Conservation (phyloP, 2,888 invertebrate species). For the Diloba caeruleocephala region DNA sequence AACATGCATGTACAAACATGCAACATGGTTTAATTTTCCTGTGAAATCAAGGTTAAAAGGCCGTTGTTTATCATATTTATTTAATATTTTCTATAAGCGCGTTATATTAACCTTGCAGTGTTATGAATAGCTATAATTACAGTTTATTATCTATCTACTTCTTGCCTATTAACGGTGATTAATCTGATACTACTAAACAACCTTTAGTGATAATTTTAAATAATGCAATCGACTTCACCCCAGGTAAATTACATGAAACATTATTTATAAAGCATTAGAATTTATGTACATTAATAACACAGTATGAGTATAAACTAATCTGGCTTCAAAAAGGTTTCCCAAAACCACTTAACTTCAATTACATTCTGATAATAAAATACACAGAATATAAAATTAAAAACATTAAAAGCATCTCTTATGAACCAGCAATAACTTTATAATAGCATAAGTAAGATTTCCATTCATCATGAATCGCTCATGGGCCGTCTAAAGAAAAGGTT, state of each 20-base stretch:
- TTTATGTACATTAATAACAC: conserved; percentile 44
- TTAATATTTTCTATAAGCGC: conserved; percentile 10
- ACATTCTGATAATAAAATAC: conserved; percentile 42
- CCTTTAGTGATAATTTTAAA: conserved; percentile 34
- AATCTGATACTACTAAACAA: conserved; percentile 28
- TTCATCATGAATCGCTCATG: conserved; percentile 83
- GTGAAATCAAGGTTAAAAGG: conserved; percentile 4
- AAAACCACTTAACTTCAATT: conserved; percentile 45
- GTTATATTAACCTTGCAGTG: conserved; percentile 32
- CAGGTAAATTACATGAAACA: conserved; percentile 21
- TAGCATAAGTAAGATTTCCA: conserved; percentile 74
- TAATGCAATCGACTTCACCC: conserved; percentile 29
- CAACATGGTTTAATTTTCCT: conserved; percentile 14
- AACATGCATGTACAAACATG: not conserved
- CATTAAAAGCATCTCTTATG: conserved; percentile 57
- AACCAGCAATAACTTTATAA: conserved; percentile 74
- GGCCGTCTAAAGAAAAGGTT: conserved; percentile 83
- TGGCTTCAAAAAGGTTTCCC: conserved; percentile 21
- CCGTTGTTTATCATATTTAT: conserved; percentile 4
- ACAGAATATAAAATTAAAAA: conserved; percentile 49
- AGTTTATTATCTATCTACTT: conserved; percentile 33
- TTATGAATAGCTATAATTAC: conserved; percentile 48
- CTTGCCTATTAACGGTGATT: conserved; percentile 39
- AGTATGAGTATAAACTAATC: conserved; percentile 23
- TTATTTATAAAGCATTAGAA: conserved; percentile 38